A percentile compares a stretch with the other conserved stretches of the same genome.
phyloP scores from a whole-genome alignment of 2,797 vertebrate species.

The Anguilla pacifica region DNA sequence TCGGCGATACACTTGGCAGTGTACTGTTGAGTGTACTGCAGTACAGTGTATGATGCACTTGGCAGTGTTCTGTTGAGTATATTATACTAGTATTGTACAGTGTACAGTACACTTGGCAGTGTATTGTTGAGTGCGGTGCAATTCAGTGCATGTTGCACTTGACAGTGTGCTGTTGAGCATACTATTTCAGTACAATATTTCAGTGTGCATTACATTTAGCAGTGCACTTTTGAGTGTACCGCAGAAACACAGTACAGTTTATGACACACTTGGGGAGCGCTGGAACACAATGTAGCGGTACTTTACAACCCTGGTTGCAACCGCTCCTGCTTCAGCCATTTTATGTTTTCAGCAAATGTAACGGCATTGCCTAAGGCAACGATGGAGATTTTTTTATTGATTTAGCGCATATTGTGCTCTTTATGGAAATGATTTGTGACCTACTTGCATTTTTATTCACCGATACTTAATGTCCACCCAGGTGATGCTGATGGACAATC shows the following conservation, averaged over 20 bases:
- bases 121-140: too few species aligned
- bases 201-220: too few species aligned
- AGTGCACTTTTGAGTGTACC: background rate
- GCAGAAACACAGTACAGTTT: background rate
- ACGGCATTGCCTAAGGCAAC: background rate
- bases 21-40: too few species aligned
- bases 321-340: constrained; percentile 2
- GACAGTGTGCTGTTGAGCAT: too few species aligned
- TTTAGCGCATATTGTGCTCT: constrained; percentile 8
- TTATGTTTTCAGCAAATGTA: constrained; percentile 14
- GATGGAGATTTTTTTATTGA: constrained; percentile 12
- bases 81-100: too few species aligned
- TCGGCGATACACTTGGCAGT: too few species aligned
- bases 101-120: too few species aligned
- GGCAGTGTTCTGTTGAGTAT: too few species aligned
- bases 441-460: constrained; percentile 24
- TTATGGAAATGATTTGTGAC: constrained; percentile 14
- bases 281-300: background rate
- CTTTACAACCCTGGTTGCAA: background rate
- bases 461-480: background rate
- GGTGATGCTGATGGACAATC: background rate
- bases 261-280: background rate
- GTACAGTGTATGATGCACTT: too few species aligned
- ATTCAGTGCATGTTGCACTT: too few species aligned
- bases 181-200: too few species aligned